Evolutionary conservation across 2,888 invertebrate species (phyloP), one percentile per base, ranked within the genome.

Genomic region (Drosophila meridiana): DNA sequence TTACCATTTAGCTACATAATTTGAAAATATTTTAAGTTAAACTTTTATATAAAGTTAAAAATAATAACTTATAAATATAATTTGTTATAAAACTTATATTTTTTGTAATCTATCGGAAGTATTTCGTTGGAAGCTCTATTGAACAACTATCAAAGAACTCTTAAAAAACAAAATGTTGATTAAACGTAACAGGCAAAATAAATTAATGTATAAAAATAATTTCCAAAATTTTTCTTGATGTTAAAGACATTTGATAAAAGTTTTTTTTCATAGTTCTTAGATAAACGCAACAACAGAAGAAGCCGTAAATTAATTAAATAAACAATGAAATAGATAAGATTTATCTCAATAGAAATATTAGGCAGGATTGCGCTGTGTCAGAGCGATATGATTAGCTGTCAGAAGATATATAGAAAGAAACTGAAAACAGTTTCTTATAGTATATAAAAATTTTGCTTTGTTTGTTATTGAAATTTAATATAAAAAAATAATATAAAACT

Each of bases 261-360:
- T 9, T 20, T 13, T 26, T 38, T 38, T 36, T 26, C 1, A 9
- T 14, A 55, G 36, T 53, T 53, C 14, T 6, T 2, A 26, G 53
- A 38, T 55, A 55, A 53, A 38, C 7, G 0, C 13, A 38, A 53
- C 26, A 36, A 53, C 36, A 36, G 14, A 26, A 14, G 13, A 53
- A 7, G 2, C 3, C 11, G 20, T 52, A 52, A 52, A 34, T 52
- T 34, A 52, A 55, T 55, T 38, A 55, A 55, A 55, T 3, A 26
- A 8, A 8, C 26, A 55, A 38, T 38, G 3, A 38, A 38, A 55
- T 9, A 36, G 53, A 55, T 55, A 38, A 55, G 53, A 28, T 28
- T 13, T 13, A 36, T 36, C 7, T 20, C 6, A 3, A 26, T 7
- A 20, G 34, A 26, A 36, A 36, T 34, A 26, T 6, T 2, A 2